Evolutionary conservation across 2,888 invertebrate genomes (phyloP).

Genomic region (Lathronympha strigana): DNA sequence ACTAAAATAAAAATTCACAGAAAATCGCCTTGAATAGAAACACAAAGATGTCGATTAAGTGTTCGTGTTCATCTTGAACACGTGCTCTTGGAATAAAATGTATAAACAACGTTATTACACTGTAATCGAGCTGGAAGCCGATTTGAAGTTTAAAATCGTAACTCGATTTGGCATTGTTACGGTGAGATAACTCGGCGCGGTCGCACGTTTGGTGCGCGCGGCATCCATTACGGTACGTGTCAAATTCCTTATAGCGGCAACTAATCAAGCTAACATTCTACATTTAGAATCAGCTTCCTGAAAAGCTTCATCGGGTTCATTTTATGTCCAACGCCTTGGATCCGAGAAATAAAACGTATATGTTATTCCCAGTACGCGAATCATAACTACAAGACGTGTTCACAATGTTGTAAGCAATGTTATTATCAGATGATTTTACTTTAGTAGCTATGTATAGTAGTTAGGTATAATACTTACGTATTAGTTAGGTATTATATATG

Average conservation of each 20-base stretch:
- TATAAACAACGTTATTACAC: constrained; percentile 44
- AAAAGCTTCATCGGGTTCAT: constrained; percentile 44
- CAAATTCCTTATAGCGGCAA: too few species aligned
- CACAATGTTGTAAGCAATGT: constrained; percentile 42
- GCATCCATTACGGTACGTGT: too few species aligned
- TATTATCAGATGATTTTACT: constrained; percentile 10
- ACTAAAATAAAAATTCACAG: neutral
- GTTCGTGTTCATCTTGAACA: constrained; percentile 30
- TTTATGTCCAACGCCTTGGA: constrained; percentile 45
- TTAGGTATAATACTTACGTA: neutral
- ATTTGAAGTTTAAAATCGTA: too few species aligned
- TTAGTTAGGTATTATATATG: too few species aligned
- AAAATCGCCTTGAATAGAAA: constrained; percentile 3
- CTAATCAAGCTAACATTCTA: too few species aligned
- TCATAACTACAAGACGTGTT: constrained; percentile 46
- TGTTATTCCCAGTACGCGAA: constrained; percentile 46
- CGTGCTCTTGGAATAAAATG: constrained; percentile 38
- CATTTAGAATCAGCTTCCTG: too few species aligned
- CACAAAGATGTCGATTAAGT: constrained; percentile 24
- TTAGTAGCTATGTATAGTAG: neutral
- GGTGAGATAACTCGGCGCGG: too few species aligned
- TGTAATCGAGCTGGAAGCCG: constrained; percentile 42
- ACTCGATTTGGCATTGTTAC: too few species aligned
- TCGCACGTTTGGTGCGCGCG: too few species aligned
- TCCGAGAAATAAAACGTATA: constrained; percentile 46